phyloP scores from a whole-genome alignment of 2,113 vertebrate species.

The Grammomys surdaster region DNA sequence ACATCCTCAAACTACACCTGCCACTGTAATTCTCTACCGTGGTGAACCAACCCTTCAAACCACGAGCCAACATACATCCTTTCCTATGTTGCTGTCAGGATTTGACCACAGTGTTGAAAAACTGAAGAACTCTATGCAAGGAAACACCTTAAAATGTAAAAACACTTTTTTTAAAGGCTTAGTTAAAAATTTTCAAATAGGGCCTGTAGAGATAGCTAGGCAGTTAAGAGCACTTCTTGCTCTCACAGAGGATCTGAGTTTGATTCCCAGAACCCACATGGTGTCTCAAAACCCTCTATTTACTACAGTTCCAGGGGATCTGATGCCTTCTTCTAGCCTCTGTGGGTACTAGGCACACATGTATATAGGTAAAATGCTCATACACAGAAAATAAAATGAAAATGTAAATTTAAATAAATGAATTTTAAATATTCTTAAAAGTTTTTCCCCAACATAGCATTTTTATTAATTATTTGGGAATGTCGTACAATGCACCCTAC shows the following conservation, averaged over 20 bases:
- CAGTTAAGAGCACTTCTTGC: not conserved
- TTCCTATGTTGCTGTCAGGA: not conserved
- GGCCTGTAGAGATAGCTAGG: not conserved
- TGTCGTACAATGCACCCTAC: too few relatives aligned
- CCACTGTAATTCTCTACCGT: too few relatives aligned
- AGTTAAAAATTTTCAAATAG: not conserved
- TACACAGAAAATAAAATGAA: not conserved
- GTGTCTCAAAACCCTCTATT: not conserved
- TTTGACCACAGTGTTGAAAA: not conserved
- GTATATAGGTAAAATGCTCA: not conserved
- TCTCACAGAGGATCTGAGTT: not conserved
- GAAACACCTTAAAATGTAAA: not conserved
- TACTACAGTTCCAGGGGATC: not conserved
- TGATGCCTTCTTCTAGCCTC: not conserved
- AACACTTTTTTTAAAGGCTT: not conserved
- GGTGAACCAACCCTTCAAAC: too few relatives aligned
- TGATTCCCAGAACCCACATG: not conserved
- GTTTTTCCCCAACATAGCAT: too few relatives aligned
- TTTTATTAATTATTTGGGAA: too few relatives aligned
- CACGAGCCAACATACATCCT: not conserved
- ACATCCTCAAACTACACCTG: not conserved
- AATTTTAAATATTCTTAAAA: not conserved
- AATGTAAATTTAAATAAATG: not conserved
- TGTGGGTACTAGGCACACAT: not conserved
- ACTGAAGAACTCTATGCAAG: not conserved